Base-by-base conservation (phyloP, 2,797 vertebrate genomes). In the Furcifer pardalis region DNA sequence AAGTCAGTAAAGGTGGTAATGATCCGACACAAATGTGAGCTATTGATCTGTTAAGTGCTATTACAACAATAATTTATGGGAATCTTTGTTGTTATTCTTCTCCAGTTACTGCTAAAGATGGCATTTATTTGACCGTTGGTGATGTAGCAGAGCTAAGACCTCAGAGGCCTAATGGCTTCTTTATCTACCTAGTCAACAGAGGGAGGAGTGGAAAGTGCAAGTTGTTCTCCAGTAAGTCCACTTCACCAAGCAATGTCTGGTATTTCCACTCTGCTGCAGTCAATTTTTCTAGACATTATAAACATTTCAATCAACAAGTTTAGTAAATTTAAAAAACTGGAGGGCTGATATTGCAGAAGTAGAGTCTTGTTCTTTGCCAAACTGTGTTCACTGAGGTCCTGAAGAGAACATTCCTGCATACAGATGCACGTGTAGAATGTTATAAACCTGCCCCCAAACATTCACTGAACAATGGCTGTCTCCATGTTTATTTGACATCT, bases 1-100 rank as follows among this genome's bases (percentile, higher is more conserved):
- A 27, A 79, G 46, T 59, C n/a, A 46, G 79, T 46, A 59, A 60
- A 60, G 32, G 83, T 84, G 83, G 30, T 66, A 75, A 74, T 65
- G 46, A 85, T 66, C 21, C 44, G 66, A 75, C 62, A 68, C 35
- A 85, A 66, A 75, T 76, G 62, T 42, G 68, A 60, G 15, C 5
- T 74, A 68, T 81, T 68, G 23, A 56, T 81, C 75, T 75, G 60
- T 80, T 81, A 81, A 75, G 46, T 68, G 62, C 63, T 56, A 35
- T 35, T 60, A 46, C 72, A 66, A 32, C 49, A 49, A 59, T 46
- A 77, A 69, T 44, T 77, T 86, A 62, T 49, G 72, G 27, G 32
- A 32, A 77, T 1, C 27, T 76, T 76, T 13, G 35, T n/a, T 65
- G 3, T 37, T 40, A 1, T 17, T 7, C 4, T 17, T 7, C 5